These are phyloP conservation scores for Piaya cayana DNA, from an alignment of 2,113 vertebrate species.

Conservation along the genomic window DNA sequence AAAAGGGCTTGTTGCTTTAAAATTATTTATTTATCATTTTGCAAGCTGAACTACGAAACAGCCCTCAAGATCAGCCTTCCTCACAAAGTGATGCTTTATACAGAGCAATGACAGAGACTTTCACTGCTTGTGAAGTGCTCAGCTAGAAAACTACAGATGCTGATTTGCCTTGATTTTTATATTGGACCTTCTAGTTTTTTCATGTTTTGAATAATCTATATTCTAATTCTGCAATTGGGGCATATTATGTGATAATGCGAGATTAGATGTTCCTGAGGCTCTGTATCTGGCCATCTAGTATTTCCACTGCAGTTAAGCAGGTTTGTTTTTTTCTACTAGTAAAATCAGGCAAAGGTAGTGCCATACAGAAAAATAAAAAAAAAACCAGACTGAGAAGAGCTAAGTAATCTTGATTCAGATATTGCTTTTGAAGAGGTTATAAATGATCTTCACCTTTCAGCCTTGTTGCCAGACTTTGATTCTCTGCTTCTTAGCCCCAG, in stretches of 20 bases:
- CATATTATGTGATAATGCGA: background rate
- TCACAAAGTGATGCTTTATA: background rate
- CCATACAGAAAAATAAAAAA: background rate
- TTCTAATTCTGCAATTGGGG: background rate
- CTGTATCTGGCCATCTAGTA: background rate
- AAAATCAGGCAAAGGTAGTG: background rate
- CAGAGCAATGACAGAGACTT: background rate
- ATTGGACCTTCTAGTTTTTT: background rate
- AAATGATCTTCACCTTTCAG: background rate
- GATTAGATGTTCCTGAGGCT: background rate
- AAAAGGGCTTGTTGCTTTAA: background rate
- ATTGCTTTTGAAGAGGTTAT: background rate
- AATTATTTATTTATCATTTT: background rate
- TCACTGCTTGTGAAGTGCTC: background rate
- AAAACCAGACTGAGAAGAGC: background rate
- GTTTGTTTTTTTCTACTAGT: background rate
- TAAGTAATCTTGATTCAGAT: background rate
- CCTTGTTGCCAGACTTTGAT: background rate
- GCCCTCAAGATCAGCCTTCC: background rate
- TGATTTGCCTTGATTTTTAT: background rate
- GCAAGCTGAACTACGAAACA: background rate
- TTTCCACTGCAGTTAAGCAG: background rate
- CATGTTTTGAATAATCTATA: background rate
- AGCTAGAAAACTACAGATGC: background rate
- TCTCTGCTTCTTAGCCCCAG: background rate